A percentile compares a stretch with the other conserved stretches of the same genome.
phyloP scores from a whole-genome alignment of 2,888 invertebrate species.

The Phaonia tiefii region DNA sequence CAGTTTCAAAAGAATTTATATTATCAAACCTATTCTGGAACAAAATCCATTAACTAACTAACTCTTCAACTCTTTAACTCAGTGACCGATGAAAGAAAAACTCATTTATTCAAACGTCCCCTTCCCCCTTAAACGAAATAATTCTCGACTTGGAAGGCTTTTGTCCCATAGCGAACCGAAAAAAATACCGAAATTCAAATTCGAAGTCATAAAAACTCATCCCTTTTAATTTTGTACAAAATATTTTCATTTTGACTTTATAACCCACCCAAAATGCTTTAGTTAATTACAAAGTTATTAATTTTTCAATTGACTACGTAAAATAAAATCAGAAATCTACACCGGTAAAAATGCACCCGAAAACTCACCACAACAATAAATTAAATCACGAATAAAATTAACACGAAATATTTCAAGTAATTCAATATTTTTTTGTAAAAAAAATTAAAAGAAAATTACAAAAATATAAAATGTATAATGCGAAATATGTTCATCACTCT shows the following conservation, averaged over 20 bases:
- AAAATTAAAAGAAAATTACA: not conserved
- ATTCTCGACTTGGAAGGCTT: conserved; percentile 82
- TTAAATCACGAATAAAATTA: conserved; percentile 30
- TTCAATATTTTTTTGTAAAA: conserved; percentile 24
- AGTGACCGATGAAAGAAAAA: no score
- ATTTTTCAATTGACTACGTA: conserved; percentile 42
- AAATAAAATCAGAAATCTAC: conserved; percentile 49
- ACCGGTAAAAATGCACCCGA: conserved; percentile 29
- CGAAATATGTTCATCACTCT: conserved; percentile 16
- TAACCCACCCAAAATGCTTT: conserved; percentile 47
- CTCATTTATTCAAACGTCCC: conserved; percentile 77
- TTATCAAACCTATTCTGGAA: no score
- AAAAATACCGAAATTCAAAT: conserved; percentile 35
- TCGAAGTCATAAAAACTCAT: conserved; percentile 5
- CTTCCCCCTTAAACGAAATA: conserved; percentile 75
- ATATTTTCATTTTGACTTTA: conserved; percentile 45
- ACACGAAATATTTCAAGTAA: conserved; percentile 3
- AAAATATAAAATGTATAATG: conserved; percentile 30
- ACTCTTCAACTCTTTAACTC: no score
- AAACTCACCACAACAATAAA: conserved; percentile 64
- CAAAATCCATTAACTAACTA: no score
- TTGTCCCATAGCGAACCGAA: conserved; percentile 73
- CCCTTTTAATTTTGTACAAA: conserved; percentile 55
- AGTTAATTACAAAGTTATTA: conserved; percentile 44
- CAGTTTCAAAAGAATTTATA: no score